Conservation (phyloP, 2,888 invertebrate species). For the Rosalia funebris region DNA sequence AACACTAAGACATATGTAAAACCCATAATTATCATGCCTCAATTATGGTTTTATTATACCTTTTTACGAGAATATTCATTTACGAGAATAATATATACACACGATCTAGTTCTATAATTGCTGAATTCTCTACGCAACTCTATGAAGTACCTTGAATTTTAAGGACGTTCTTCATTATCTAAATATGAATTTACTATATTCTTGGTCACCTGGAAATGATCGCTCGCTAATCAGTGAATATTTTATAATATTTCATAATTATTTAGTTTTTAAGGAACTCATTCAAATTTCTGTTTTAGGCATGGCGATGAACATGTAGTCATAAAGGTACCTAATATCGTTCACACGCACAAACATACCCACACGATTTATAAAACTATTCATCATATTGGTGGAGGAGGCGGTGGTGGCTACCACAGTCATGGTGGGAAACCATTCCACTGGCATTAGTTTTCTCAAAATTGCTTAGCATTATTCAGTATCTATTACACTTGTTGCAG, state of each 20-base stretch:
- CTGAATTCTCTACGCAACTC: neutral
- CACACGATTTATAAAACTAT: constrained; percentile 78
- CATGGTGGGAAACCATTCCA: constrained; percentile 53
- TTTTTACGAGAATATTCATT: too few species aligned
- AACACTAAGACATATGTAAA: too few species aligned
- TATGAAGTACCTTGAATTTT: neutral
- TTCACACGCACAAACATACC: constrained; percentile 76
- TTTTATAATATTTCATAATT: neutral
- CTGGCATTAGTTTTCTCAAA: constrained; percentile 36
- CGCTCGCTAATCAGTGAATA: too few species aligned
- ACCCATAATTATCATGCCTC: too few species aligned
- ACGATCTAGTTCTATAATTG: neutral
- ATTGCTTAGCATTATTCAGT: constrained; percentile 20
- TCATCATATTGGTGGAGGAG: constrained; percentile 66
- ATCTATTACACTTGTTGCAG: too few species aligned
- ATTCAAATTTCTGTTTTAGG: constrained; percentile 33
- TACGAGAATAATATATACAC: too few species aligned
- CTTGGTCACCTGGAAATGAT: too few species aligned
- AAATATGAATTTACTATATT: neutral
- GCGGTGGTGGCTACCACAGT: constrained; percentile 49
- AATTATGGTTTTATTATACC: too few species aligned
- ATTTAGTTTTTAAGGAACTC: neutral
- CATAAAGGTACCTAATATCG: constrained; percentile 74
- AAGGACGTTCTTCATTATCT: neutral
- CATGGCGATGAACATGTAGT: constrained; percentile 69